Evolutionary conservation across 53 echinoderm and acorn worm genomes (phyloP).

Genomic region (Astropecten irregularis): DNA sequence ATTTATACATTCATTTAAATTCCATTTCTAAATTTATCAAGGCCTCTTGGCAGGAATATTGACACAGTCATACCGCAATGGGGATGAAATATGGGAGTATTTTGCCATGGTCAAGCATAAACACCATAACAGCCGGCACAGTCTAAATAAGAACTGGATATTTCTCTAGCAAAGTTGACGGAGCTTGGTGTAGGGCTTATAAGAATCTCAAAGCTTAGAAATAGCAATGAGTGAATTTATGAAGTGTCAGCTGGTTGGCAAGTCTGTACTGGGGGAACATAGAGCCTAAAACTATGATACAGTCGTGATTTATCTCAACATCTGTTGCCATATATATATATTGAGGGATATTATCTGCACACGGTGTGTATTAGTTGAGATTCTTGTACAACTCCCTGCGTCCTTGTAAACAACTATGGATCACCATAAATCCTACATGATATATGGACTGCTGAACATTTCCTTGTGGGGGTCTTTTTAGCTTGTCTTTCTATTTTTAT

Average conservation of each 20-base stretch:
- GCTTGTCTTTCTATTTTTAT: no score
- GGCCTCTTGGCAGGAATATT: background rate
- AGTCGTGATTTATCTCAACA: slow-evolving; percentile 30
- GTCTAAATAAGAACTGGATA: slow-evolving; percentile 23
- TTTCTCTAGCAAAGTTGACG: background rate
- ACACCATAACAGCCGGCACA: background rate
- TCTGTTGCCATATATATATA: slow-evolving; percentile 15
- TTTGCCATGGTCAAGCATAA: background rate
- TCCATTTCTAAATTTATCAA: slow-evolving; percentile 32
- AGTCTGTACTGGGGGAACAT: background rate
- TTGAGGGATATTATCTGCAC: background rate
- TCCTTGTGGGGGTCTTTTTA: background rate
- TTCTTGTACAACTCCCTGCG: slow-evolving; percentile 39
- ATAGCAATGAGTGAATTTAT: slow-evolving; percentile 12
- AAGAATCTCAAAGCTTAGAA: no score
- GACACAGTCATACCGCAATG: background rate
- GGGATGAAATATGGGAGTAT: slow-evolving; percentile 13
- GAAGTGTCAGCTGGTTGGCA: slow-evolving; percentile 8
- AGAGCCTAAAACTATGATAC: background rate
- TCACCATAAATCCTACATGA: slow-evolving; percentile 21
- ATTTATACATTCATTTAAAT: slow-evolving; percentile 39
- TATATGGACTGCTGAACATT: background rate
- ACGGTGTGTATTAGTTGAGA: slow-evolving; percentile 37
- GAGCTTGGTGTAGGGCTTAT: no score
- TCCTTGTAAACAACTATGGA: slow-evolving; percentile 48